A percentile compares a stretch with the other conserved stretches of the same genome.
Evolutionary conservation across 2,113 vertebrate genomes (phyloP).

Genomic region (Quiscalus mexicanus): DNA sequence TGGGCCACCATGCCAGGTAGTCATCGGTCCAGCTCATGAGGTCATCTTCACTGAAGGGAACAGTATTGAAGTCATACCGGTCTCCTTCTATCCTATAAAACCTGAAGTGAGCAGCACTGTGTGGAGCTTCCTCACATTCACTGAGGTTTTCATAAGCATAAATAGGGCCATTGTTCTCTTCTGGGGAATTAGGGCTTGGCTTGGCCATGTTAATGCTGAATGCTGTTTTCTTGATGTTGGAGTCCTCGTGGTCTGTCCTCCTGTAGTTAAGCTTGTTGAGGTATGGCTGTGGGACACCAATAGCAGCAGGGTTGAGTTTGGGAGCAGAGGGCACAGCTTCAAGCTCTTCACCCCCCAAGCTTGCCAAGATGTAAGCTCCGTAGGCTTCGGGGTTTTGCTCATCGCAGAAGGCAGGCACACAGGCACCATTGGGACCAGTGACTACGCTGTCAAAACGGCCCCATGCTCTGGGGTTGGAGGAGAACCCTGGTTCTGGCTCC

Average conservation of each 20-base stretch:
- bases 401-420: slow-evolving; percentile 94
- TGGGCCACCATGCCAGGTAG: slow-evolving; percentile 97
- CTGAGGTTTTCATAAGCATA: slow-evolving; percentile 89
- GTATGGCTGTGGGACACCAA: slow-evolving; percentile 95
- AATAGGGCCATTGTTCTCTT: slow-evolving; percentile 91
- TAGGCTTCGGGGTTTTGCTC: slow-evolving; percentile 89
- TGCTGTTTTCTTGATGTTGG: slow-evolving; percentile 88
- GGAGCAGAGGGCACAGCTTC: slow-evolving; percentile 89
- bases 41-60: slow-evolving; percentile 94
- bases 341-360: slow-evolving; percentile 93
- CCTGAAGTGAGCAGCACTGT: slow-evolving; percentile 89
- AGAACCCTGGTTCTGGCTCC: slow-evolving; percentile 89
- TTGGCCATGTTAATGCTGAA: slow-evolving; percentile 95
- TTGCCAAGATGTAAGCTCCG: slow-evolving; percentile 88
- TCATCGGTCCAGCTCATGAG: slow-evolving; percentile 97
- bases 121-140: slow-evolving; percentile 90
- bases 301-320: slow-evolving; percentile 85
- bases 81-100: slow-evolving; percentile 95
- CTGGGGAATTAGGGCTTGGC: slow-evolving; percentile 84
- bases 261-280: slow-evolving; percentile 91
- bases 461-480: slow-evolving; percentile 93
- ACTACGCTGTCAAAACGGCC: slow-evolving; percentile 94
- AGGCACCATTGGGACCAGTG: slow-evolving; percentile 89
- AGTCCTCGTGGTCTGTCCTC: slow-evolving; percentile 88
- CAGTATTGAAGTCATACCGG: slow-evolving; percentile 92